Base-by-base conservation (phyloP, 2,113 vertebrate genomes). In the Chinchilla lanigera region DNA sequence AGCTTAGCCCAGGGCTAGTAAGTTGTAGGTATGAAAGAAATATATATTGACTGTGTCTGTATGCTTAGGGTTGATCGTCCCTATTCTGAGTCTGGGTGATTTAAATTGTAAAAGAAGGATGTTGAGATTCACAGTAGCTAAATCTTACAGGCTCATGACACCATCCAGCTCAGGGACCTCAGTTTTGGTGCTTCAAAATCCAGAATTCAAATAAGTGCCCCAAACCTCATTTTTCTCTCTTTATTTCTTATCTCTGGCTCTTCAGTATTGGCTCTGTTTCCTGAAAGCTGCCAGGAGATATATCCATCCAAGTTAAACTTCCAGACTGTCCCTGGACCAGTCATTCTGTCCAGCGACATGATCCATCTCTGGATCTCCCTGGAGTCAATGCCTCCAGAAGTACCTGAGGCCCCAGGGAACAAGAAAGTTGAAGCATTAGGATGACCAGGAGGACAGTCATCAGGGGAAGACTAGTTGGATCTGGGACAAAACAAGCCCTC, bases 201-300 rank as follows among this genome's bases (percentile, higher is more conserved):
- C 11, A 65, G 52, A 33, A 60, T 35, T 91, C 30, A 33, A 77
- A 8, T 85, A 58, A 69, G 28, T 52, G 8, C 65, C 24, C 44
- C 73, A 30, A 73, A 85, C 89, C 94, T 89, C 41, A 20, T 56
- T 95, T 90, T 88, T 95, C 77, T 95, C 69, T 90, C 8, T 84
- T 58, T n/a, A 50, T 71, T 87, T 94, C 71, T 44, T 75, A 71
- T 38, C 85, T 88, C 78, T 92, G 63, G 88, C 82, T 94, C 41
- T 3, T 86, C 26, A 38, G 16, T 26, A 38, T 17, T 63, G 28
- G 44, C 54, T 65, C 35, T n/a, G 19, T 65, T 95, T 61, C 24
- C 61, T 75, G 56, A 56, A 65, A 35, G 44, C 44, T 61, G 14
- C 50, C 16, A 89, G 9, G 17, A 63, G 1, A 11, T 44, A 0